Base-by-base conservation (phyloP, 92 coral and sea anemone species). In the Plumapathes pennacea region DNA sequence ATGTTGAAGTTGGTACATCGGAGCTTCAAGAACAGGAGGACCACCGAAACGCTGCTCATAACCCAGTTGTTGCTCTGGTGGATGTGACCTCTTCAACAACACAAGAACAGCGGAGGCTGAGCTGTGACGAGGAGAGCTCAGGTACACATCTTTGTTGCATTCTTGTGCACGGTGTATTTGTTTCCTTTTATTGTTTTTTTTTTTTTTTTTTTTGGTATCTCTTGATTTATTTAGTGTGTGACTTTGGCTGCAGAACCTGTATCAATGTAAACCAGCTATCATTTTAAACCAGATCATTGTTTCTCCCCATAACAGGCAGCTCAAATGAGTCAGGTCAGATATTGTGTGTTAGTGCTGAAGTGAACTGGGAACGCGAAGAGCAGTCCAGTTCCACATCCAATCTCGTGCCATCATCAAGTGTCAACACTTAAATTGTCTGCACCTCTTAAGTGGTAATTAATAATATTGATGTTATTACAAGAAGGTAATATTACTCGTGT, bases 321-420 rank as follows among this genome's bases (percentile, higher is more conserved):
- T 77, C 89, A 60, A 78, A 71, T 67, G 65, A 68, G 15, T 48
- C 60, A 34, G 89, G 82, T 8, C 71, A 83, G 32, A 77, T 82
- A 46, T 77, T 87, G 18, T 86, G 62, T 62, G 82, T 87, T 20
- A 82, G 69, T 54, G 96, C 90, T 18, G 96, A 87, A 34, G 61
- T 87, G 11, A 82, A 83, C 50, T 87, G 96, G 96, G 96, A 87
- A 69, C 65, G 96, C 32, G 90, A 86, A 11, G 82, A 75, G 27
- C 78, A 70, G 30, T 60, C 67, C 15, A 87, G 82, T 25, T 87
- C 96, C 2, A 82, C 86, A 12, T 82, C 96, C 4, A 87, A 87
- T 43, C 48, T 87, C 33, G 73, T 81, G 20, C n/a, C n/a, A n/a
- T n/a, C n/a, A n/a, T n/a, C n/a, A n/a, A n/a, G n/a, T n/a, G n/a